These are phyloP conservation scores for Anguilla pacifica DNA, from an alignment of 2,797 vertebrate species.

Conservation along the genomic window DNA sequence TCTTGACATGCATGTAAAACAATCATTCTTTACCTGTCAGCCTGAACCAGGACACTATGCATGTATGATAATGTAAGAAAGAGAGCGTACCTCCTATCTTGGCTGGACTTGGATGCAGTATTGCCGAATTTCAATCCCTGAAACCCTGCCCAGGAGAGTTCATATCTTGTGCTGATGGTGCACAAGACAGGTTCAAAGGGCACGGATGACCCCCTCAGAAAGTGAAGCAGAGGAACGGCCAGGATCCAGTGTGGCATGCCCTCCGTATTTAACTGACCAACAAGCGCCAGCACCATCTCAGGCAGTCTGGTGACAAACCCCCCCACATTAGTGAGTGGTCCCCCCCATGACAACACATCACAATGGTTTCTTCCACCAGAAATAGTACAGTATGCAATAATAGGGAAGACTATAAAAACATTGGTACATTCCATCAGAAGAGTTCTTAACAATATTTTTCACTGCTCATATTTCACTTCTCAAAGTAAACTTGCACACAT, in stretches of 20 bases:
- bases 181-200: conserved; percentile 38
- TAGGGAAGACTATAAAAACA: background rate
- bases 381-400: background rate
- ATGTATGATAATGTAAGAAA: background rate
- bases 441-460: too few species aligned
- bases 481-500: background rate
- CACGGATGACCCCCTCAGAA: conserved; percentile 51
- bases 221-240: conserved; percentile 82
- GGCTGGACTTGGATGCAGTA: background rate
- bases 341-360: background rate
- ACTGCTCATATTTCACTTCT: background rate
- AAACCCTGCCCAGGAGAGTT: conserved; percentile 61
- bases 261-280: background rate
- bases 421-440: too few species aligned
- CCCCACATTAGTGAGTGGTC: background rate
- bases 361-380: background rate
- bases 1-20: too few species aligned
- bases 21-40: too few species aligned
- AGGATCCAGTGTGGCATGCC: conserved; percentile 71
- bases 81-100: conserved; percentile 55
- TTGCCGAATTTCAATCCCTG: conserved; percentile 50
- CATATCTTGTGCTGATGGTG: background rate
- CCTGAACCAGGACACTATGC: background rate
- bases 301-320: conserved; percentile 55
- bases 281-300: conserved; percentile 35